Percentiles rank a stretch among this genome's conserved stretches.
Evolutionary conservation across 2,888 invertebrate species (phyloP).

Genomic region (Willowsia nigromaculata): DNA sequence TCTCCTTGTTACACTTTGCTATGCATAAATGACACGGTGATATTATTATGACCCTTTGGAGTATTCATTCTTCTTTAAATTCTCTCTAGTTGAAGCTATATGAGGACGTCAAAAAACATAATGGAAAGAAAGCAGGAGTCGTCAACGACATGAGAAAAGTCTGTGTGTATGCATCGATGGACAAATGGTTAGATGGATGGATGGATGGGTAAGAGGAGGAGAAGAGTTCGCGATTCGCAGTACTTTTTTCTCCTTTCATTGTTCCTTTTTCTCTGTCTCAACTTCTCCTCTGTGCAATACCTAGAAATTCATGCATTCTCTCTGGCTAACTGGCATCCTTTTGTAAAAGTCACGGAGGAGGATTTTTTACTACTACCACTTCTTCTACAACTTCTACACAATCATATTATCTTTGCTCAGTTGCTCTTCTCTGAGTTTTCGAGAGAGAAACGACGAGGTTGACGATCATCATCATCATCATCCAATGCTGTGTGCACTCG

Average conservation of each 20-base stretch:
- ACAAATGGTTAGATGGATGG: constrained; percentile 26
- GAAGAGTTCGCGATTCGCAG: background rate
- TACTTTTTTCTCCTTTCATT: constrained; percentile 7
- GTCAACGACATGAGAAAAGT: background rate
- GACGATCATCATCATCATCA: background rate
- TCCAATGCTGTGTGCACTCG: background rate
- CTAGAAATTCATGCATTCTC: background rate
- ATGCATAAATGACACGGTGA: background rate
- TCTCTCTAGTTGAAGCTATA: background rate
- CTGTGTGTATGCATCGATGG: background rate
- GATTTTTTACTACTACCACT: background rate
- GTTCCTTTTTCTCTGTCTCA: background rate
- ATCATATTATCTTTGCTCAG: constrained; percentile 20
- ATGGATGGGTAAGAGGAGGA: too few species aligned
- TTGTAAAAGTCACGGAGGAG: constrained; percentile 39
- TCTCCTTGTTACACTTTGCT: background rate
- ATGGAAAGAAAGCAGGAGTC: background rate
- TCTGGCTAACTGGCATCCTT: constrained; percentile 17
- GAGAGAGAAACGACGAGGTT: background rate
- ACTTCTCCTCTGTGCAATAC: background rate
- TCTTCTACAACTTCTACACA: background rate
- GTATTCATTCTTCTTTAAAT: background rate
- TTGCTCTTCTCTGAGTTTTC: background rate
- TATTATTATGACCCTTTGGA: background rate
- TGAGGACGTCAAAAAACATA: background rate